Base-by-base conservation (phyloP, 2,888 invertebrate species). In the Heliconius sara region DNA sequence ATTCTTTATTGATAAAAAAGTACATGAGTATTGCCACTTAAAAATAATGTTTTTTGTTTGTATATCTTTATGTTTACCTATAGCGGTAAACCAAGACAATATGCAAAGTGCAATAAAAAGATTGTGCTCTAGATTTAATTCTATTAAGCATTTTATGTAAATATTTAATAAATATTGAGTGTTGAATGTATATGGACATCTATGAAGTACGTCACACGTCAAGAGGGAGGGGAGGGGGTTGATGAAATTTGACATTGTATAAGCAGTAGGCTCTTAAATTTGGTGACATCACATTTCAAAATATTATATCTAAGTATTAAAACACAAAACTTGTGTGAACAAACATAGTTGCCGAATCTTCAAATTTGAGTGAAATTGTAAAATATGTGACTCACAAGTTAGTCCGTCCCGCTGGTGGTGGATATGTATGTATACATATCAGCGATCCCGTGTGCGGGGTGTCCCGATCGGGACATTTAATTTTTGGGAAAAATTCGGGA, bases 91-190 rank as follows among this genome's bases (percentile, higher is more conserved):
- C 73, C 76, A 87, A 87, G 89, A 89, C 88, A 89, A 89, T 89
- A 89, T 88, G 84, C 85, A 84, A 86, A 88, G 89, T 89, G 88
- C 88, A 89, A 89, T 88, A 89, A 89, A 67, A 82, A 79, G 81
- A 87, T 88, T 89, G 88, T 89, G 86, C 89, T 88, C 85, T 86
- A 86, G 82, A 67, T 78, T 84, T 79, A 80, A 39, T 84, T 83
- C 65, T 71, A 25, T 79, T 77, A 65, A 52, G 67, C 66, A 72
- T 82, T 82, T 77, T 81, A 78, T 83, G 81, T 85, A 83, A 83
- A 84, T 82, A 84, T 84, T 84, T 80, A 79, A 67, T 76, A 76
- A n/a, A 74, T 77, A 76, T 67, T 78, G 84, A 83, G 81, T 84
- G 80, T 83, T 83, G 34, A 80, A 84, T 83, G 83, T 83, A 60